Conservation (phyloP, 2,797 vertebrate genomes). For the Sebastes paucispinis region DNA sequence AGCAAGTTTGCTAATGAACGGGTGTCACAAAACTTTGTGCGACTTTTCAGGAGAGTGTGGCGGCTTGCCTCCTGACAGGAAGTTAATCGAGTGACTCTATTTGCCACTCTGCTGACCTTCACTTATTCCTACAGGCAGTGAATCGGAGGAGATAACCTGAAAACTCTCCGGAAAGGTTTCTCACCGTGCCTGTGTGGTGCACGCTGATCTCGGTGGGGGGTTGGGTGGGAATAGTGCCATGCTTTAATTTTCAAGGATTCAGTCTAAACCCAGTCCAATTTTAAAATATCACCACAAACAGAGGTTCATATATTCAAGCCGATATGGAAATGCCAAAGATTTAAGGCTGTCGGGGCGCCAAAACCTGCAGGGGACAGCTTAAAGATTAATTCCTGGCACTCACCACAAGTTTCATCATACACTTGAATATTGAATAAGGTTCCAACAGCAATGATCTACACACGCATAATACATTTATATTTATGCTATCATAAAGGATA, state of each 20-base stretch:
- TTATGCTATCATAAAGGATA: not conserved
- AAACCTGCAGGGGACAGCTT: not conserved
- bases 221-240: not conserved
- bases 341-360: not conserved
- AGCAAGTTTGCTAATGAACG: not conserved
- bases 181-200: not conserved
- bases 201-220: not conserved
- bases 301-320: slow-evolving; percentile 12
- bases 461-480: not conserved
- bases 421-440: slow-evolving; percentile 7
- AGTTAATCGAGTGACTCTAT: slow-evolving; percentile 10
- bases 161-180: slow-evolving; percentile 3
- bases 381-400: slow-evolving; percentile 12
- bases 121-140: slow-evolving; percentile 3
- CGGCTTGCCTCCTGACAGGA: not conserved
- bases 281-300: slow-evolving; percentile 31
- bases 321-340: slow-evolving; percentile 13
- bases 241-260: slow-evolving; percentile 18
- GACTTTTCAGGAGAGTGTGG: not conserved
- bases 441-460: not conserved
- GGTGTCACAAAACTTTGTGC: not conserved
- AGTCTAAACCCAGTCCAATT: slow-evolving; percentile 18
- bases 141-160: slow-evolving; percentile 5
- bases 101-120: not conserved
- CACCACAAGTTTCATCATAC: not conserved